Evolutionary conservation across 2,797 vertebrate genomes (phyloP), one percentile per base, ranked within the genome.

Genomic region (Sebastiscus tertius): DNA sequence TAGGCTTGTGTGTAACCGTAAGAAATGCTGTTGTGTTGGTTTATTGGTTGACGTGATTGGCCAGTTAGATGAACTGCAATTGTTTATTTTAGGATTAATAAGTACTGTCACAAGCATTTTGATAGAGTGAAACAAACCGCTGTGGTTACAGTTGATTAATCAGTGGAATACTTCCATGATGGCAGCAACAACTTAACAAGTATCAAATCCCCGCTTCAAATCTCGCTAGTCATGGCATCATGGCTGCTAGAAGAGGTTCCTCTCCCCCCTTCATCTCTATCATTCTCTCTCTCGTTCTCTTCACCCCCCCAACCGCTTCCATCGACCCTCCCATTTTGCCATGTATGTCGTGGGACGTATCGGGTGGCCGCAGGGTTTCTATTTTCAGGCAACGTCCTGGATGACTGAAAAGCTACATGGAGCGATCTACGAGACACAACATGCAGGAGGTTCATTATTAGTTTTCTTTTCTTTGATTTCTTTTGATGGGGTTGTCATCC

Each of bases 331-430:
- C 96, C 95, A 94, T 95, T 95, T 95, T 90, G 87, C 96, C 95
- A 76, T 97, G 94, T 97, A 96, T 97, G 97, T 96, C 93, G 89
- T 80, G 93, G 93, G 93, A 93, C 89, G 92, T 97, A 96, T 98
- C 97, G 93, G 89, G 89, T 98, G 94, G 96, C 98, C 81, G 76
- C 81, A 60, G 84, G 84, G 86, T 95, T 95, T 95, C 96, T 98
- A 98, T 98, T 98, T 98, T 97, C 96, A 96, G 96, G 96, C 92
- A 93, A 93, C 91, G 94, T 71, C 95, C 93, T 96, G 95, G 96
- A 96, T 97, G 96, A 97, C 96, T 96, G 94, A 94, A 97, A 96
- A 93, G 94, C 95, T 95, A 95, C 96, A 97, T 95, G 95, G 95
- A 96, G 92, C 93, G 82, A 93, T 91, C 95, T 86, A 81, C 94